Evolutionary conservation across 2,888 invertebrate species (phyloP), one percentile per base, ranked within the genome.

Genomic region (Dugesia japonica): DNA sequence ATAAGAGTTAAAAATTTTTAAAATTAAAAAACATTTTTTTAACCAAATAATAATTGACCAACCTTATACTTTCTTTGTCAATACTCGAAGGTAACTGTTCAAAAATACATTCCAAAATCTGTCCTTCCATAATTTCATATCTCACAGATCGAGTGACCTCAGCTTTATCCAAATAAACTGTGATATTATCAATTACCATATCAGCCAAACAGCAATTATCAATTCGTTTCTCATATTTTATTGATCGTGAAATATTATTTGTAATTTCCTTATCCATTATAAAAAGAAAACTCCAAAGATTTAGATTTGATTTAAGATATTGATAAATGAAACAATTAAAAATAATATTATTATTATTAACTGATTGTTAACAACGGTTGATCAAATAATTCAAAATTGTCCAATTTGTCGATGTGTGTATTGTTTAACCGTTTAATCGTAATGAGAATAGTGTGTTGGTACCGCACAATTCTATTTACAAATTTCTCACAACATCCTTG

Each of bases 61-160:
- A 81, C 81, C 81, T 79, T 74, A 81, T 80, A 0, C 81, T 81
- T 38, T 81, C 81, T 71, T 80, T 78, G 56, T 82, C 81, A 33
- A 81, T 79, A 42, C 78, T 78, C 1, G 77, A 71, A 0, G 81
- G 80, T 74, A 81, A 76, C 13, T 80, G 78, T 71, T 80, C 80
- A 26, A 81, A 74, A n/a, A 81, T 74, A 26, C 81, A 75, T 74
- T 81, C 81, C 74, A 81, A 80, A 26, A 75, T 17, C 38, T 78
- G 78, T 28, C 76, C 76, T 1, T 78, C 77, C 26, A n/a, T 28
- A 20, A 78, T 56, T 7, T 76, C 71, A 15, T 72, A 77, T 15
- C 26, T 31, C 28, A 77, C 73, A 20, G 38, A 38, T 4, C 78
- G 78, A 76, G 80, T 81, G 0, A 82, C 81, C 74, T 81, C 81